phyloP scores from a whole-genome alignment of 2,888 invertebrate genomes.

The Metacarcinus magister region DNA sequence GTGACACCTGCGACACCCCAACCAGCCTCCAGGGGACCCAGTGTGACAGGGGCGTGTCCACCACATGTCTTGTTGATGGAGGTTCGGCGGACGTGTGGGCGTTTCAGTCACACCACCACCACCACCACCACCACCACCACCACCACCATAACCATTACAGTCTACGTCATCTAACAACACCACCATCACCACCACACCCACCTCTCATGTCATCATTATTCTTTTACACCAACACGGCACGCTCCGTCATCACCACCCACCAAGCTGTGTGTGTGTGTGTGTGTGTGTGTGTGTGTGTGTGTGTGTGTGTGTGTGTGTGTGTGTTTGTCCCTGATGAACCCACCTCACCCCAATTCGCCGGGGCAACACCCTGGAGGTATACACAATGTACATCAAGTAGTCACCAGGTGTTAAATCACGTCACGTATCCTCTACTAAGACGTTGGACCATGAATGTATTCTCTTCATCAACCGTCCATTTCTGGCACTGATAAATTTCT shows the following conservation, averaged over 20 bases:
- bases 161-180: background rate
- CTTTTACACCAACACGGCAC: background rate
- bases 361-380: no score
- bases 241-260: background rate
- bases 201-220: background rate
- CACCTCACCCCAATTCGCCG: no score
- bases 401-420: no score
- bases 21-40: background rate
- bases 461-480: background rate
- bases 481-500: background rate
- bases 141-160: background rate
- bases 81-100: background rate
- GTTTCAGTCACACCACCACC: background rate
- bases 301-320: no score
- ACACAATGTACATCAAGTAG: no score
- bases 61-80: constrained; percentile 30
- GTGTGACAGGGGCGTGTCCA: background rate
- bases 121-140: background rate
- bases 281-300: no score
- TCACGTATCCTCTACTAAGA: no score
- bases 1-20: background rate
- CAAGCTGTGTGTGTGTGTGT: no score
- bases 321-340: no score
- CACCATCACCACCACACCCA: background rate
- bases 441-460: no score